These are phyloP conservation scores for Sebastolobus altivelis DNA, from an alignment of 2,797 vertebrate species.

Conservation along the genomic window DNA sequence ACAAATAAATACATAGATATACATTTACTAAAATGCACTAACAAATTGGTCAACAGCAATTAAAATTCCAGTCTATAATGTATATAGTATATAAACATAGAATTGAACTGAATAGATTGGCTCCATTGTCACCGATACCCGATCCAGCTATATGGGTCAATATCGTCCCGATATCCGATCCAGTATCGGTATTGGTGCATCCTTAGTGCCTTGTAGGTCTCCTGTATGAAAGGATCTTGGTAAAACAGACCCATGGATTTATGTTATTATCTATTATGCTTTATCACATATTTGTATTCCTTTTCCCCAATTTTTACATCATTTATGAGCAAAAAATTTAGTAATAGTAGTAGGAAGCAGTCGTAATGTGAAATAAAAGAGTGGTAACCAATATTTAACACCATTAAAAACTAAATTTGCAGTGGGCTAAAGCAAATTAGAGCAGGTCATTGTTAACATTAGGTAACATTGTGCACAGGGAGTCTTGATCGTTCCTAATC, in stretches of 20 bases:
- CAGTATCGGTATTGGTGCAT: no score
- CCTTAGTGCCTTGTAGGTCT: not conserved
- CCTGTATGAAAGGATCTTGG: not conserved
- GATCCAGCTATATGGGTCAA: no score
- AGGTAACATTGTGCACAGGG: not conserved
- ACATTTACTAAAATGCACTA: no score
- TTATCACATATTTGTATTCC: not conserved
- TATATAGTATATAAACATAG: no score
- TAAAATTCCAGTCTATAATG: no score
- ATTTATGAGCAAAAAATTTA: not conserved
- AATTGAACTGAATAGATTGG: no score
- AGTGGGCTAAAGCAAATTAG: not conserved
- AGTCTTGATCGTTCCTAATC: not conserved
- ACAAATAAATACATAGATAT: no score
- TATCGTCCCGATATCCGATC: no score
- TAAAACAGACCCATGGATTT: not conserved
- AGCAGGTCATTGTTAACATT: not conserved
- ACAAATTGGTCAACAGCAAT: no score
- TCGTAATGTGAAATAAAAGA: slow-evolving; percentile 5
- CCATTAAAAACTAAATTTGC: not conserved
- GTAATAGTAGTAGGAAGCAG: not conserved
- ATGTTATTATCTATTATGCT: not conserved
- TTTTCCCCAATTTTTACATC: not conserved
- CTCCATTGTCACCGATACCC: no score
- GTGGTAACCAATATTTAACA: not conserved